Percentiles rank a stretch among this genome's conserved stretches.
phyloP scores from a whole-genome alignment of 2,888 invertebrate species.

The Cybosia mesomella region DNA sequence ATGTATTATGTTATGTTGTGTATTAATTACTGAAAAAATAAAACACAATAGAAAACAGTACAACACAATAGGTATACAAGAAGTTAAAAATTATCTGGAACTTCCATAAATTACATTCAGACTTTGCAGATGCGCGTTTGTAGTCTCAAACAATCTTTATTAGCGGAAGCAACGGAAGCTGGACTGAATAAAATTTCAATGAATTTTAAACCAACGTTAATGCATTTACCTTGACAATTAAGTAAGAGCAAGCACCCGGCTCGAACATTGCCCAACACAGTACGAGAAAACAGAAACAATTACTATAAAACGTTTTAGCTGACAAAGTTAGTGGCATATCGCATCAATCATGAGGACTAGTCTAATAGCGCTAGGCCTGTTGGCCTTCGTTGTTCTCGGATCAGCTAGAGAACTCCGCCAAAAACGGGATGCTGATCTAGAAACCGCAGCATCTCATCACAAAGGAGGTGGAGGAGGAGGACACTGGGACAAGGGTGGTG shows the following conservation, averaged over 20 bases:
- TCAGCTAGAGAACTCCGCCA: slow-evolving; percentile 81
- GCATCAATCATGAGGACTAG: slow-evolving; percentile 67
- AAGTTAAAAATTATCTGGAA: not conserved
- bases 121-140: not conserved
- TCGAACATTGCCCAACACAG: slow-evolving; percentile 21
- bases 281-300: slow-evolving; percentile 22
- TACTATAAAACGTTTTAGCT: slow-evolving; percentile 27
- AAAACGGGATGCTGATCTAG: slow-evolving; percentile 81
- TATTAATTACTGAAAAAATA: not conserved
- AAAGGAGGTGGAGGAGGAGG: slow-evolving; percentile 21
- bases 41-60: not conserved
- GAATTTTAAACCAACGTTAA: not conserved
- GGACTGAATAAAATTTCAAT: slow-evolving; percentile 12
- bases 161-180: slow-evolving; percentile 20
- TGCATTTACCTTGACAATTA: slow-evolving; percentile 27
- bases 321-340: slow-evolving; percentile 21
- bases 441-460: slow-evolving; percentile 77
- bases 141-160: not conserved
- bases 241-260: slow-evolving; percentile 21
- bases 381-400: slow-evolving; percentile 79
- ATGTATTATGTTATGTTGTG: not conserved
- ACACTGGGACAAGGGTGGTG: slow-evolving; percentile 67
- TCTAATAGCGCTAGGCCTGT: slow-evolving; percentile 70
- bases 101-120: not conserved
- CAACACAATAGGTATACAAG: not conserved